Evolutionary conservation across 53 echinoderm and acorn worm genomes (phyloP).

Genomic region (Apostichopus leukothele): DNA sequence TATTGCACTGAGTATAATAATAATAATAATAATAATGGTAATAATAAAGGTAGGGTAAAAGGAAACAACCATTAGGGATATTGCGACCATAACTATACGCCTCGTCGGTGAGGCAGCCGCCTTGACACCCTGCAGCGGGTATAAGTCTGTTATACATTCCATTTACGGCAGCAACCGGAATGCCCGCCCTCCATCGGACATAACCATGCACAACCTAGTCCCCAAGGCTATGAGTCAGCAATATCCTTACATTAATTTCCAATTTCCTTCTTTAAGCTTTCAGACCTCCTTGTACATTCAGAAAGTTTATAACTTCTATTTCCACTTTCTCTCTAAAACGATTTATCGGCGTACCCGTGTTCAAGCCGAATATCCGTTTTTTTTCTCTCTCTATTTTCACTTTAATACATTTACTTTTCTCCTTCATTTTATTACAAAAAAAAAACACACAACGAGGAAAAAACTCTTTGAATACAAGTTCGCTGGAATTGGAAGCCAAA

Average conservation of each 20-base stretch:
- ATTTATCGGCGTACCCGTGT: constrained; percentile 27
- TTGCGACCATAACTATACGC: not conserved
- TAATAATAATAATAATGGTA: too few relatives aligned
- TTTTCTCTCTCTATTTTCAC: not conserved
- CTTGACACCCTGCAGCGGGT: not conserved
- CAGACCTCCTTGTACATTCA: too few relatives aligned
- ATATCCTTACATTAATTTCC: not conserved
- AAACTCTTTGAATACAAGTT: constrained; percentile 43
- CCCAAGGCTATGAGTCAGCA: not conserved
- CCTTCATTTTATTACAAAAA: constrained; percentile 5
- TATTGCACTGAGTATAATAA: constrained; percentile 21
- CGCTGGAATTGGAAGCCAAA: constrained; percentile 48
- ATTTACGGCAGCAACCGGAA: too few relatives aligned
- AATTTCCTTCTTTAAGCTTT: not conserved
- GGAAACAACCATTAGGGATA: not conserved
- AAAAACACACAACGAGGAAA: not conserved
- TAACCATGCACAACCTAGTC: too few relatives aligned
- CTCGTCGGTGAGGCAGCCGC: not conserved
- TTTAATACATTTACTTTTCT: constrained; percentile 11
- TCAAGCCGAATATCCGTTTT: constrained; percentile 6
- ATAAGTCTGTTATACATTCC: too few relatives aligned
- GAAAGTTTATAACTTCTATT: too few relatives aligned
- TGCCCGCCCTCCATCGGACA: too few relatives aligned
- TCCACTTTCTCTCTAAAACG: not conserved
- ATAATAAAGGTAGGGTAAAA: too few relatives aligned